Evolutionary conservation across 2,113 vertebrate genomes (phyloP).

Genomic region (Ciconia stormi): DNA sequence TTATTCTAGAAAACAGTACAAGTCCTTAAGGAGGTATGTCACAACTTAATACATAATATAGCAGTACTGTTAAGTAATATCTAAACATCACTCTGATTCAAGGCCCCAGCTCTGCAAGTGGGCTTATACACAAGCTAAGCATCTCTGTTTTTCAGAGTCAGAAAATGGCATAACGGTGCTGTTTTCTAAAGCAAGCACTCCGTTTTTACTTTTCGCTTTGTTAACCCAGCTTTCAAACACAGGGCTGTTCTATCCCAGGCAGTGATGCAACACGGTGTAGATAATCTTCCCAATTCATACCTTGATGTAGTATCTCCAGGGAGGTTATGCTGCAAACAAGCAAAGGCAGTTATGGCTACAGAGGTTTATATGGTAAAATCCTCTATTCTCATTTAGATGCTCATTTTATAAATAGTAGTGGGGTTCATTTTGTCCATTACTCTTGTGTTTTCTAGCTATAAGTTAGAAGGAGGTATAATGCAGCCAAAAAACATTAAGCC

Average conservation of each 20-base stretch:
- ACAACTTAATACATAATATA: neutral
- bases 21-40: neutral
- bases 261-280: rapidly evolving
- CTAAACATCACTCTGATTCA: neutral
- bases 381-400: neutral
- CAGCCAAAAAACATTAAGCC: neutral
- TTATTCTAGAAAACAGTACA: neutral
- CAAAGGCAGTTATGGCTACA: neutral
- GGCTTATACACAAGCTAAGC: neutral
- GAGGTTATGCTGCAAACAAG: neutral
- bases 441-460: neutral
- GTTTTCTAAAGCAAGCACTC: neutral
- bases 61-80: neutral
- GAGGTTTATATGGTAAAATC: neutral
- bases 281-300: neutral
- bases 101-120: neutral
- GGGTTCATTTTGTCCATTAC: neutral
- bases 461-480: neutral
- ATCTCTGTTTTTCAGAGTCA: neutral
- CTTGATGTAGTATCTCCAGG: neutral
- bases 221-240: neutral
- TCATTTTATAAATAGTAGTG: neutral
- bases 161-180: rapidly evolving
- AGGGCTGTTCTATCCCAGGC: neutral
- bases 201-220: neutral